Evolutionary conservation across 2,113 vertebrate species (phyloP).

Genomic region (Tonatia bakeri): DNA sequence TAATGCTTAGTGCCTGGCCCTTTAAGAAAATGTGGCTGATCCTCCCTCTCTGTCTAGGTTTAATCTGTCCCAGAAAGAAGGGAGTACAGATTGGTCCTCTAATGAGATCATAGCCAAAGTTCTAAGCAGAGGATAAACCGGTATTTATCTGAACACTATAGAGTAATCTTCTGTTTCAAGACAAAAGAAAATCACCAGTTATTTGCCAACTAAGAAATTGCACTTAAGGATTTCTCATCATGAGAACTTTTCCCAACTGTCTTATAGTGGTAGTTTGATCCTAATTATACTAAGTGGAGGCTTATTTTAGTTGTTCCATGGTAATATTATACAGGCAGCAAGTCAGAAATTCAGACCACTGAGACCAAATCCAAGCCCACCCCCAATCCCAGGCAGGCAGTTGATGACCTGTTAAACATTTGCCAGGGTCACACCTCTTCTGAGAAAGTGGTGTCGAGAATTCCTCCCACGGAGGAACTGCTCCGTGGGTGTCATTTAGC

Average conservation of each 20-base stretch:
- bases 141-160: neutral
- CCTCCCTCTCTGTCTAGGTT: rapidly evolving
- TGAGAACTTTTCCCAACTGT: neutral
- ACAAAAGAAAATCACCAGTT: neutral
- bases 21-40: neutral
- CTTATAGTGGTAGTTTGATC: neutral
- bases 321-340: neutral
- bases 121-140: neutral
- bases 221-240: neutral
- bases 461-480: neutral
- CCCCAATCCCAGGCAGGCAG: neutral
- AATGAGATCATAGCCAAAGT: neutral
- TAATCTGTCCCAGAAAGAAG: neutral
- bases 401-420: neutral
- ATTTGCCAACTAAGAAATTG: neutral
- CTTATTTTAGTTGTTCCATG: neutral
- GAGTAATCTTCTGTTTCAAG: neutral
- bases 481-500: neutral
- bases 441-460: neutral
- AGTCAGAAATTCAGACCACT: neutral
- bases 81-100: neutral
- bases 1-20: neutral
- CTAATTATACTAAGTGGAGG: neutral
- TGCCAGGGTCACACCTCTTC: neutral
- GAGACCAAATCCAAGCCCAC: neutral